Base-by-base conservation (phyloP, 2,888 invertebrate species). In the Oscheius onirici region DNA sequence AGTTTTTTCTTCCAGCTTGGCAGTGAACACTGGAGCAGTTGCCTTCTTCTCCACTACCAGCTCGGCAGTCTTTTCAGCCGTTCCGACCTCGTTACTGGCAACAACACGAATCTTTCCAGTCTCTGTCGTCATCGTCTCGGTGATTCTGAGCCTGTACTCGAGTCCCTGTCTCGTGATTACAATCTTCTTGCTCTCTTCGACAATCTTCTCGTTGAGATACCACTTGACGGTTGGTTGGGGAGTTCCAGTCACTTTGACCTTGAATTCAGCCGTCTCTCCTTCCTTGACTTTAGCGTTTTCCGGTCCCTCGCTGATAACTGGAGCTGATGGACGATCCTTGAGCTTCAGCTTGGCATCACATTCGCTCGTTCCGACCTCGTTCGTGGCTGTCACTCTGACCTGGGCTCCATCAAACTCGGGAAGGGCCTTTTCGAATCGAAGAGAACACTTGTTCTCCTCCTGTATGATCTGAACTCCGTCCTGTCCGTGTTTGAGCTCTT, bases 11-110 rank as follows among this genome's bases (percentile, higher is more conserved):
- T 92, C 89, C 1, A 95, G 94, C 86, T 94, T 94, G 55, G 92
- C 92, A 73, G 93, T 90, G 88, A 95, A 95, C 87, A 92, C 91
- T 0, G 95, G 95, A 84, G 92, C 93, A 87, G 93, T 94, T 88
- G 73, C 72, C 54, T 74, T 73, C 55, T 66, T 20, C 34, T 49
- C 71, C 44, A 84, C 80, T 24, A 72, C 75, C 73, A 89, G 88
- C 86, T 72, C 88, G n/a, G 81, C 78, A 17, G 74, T 52, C 61
- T 83, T 74, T 11, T 52, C 63, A 41, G 75, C 84, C 20, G 54
- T 63, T 63, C 85, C 85, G 43, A 79, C 77, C 17, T 78, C 75
- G 63, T 86, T 86, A 55, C 78, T 76, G 26, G 84, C 86, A n/a
- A 72, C 74, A 3, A 79, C 78, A 43, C 77, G 76, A 43, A 85